Evolutionary conservation across 2,797 vertebrate species (phyloP).

Genomic region (Silurus lanzhouensis): DNA sequence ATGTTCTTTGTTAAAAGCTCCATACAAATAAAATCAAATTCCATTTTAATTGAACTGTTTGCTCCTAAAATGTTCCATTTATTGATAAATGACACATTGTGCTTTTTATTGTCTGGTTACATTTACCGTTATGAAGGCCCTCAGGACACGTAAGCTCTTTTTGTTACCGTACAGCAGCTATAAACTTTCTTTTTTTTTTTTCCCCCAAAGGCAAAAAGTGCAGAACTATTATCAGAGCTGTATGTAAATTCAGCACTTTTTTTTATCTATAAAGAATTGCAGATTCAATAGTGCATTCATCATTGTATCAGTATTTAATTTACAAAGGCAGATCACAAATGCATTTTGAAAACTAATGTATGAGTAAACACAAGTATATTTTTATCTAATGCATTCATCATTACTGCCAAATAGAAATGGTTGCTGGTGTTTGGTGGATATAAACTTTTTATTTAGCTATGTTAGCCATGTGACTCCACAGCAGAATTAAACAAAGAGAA

Average conservation of each 20-base stretch:
- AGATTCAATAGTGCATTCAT: background rate
- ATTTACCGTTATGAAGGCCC: background rate
- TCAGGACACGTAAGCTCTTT: background rate
- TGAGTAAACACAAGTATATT: background rate
- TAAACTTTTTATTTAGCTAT: background rate
- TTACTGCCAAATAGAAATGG: background rate
- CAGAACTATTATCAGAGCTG: background rate
- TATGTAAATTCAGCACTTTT: background rate
- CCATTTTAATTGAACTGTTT: no score
- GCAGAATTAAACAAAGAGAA: background rate
- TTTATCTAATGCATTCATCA: background rate
- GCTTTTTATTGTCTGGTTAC: background rate
- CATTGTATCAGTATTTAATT: no score
- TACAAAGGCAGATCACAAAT: background rate
- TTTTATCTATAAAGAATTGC: background rate
- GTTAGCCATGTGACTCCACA: background rate
- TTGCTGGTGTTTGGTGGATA: background rate
- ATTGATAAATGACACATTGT: background rate
- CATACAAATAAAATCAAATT: no score
- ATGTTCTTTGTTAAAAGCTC: no score
- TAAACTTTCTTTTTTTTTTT: no score
- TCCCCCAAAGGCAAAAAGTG: no score
- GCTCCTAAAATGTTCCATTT: background rate
- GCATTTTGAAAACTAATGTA: background rate
- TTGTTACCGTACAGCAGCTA: background rate